Base-by-base conservation (phyloP, 1,140 invertebrate genomes). In the Drosophila sproati region DNA sequence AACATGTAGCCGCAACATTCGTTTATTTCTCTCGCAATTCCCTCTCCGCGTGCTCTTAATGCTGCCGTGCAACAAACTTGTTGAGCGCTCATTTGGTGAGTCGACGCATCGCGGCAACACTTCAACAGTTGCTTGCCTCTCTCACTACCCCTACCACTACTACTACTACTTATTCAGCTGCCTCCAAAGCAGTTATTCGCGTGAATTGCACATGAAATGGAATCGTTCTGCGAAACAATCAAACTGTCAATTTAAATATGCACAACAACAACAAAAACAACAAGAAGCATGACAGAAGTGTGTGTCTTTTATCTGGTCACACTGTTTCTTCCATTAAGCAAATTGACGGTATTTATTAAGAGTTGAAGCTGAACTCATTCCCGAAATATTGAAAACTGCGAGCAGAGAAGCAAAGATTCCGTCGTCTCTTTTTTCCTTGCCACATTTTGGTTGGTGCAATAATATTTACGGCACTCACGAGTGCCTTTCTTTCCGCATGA, bases 401-500 rank as follows among this genome's bases (percentile, higher is more conserved):
- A 83, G 59, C 34, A 50, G 12, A 7, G 73, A 80, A 83, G 76
- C 73, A 73, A 77, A 73, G 73, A 31, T 31, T 28, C 5, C 20
- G 8, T 70, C 47, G 51, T 7, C 55, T 37, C 43, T 69, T 73
- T 52, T 57, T 51, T 48, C 59, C 73, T 48, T 51, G 67, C 51
- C 12, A 48, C 39, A 37, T 35, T 31, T 48, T 45, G 59, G 82
- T 76, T 41, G 54, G 79, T 61, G 73, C 77, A 67, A 59, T 73
- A 78, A 85, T 83, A 78, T 89, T 83, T 89, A 83, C 72, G 66
- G 60, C 77, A 80, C 85, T 81, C 80, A 55, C 71, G 83, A 83
- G 83, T 88, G 85, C 83, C 67, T 83, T 83, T 89, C 83, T 73
- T 88, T 88, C 80, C 77, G 80, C 83, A 89, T 88, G 83, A 88